Evolutionary conservation across 2,888 invertebrate genomes (phyloP).

Genomic region (Leucophenga maculata): DNA sequence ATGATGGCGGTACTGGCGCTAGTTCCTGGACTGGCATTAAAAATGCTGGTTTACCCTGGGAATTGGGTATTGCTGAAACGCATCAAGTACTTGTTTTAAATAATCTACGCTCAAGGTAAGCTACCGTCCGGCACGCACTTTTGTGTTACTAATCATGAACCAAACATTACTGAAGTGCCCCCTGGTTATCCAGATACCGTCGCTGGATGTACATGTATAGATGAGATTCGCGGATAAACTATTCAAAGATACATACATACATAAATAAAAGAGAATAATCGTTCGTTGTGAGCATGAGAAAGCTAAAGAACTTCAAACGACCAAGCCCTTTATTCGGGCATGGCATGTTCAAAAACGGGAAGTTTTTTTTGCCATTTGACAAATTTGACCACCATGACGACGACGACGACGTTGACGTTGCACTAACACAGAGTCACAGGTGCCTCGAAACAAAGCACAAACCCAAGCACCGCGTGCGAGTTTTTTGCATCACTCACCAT

Average conservation of each 20-base stretch:
- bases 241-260: background rate
- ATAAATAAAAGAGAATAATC: constrained; percentile 31
- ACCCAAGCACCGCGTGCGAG: constrained; percentile 5
- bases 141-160: constrained; percentile 66
- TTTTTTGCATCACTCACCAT: too few relatives aligned
- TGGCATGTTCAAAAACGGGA: constrained; percentile 15
- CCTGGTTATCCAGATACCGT: constrained; percentile 72
- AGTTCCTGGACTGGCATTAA: constrained; percentile 99
- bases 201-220: constrained; percentile 53
- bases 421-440: constrained; percentile 27
- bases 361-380: constrained; percentile 23
- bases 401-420: constrained; percentile 24
- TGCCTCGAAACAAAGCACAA: constrained; percentile 2
- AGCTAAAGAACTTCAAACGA: constrained; percentile 13
- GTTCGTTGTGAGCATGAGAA: constrained; percentile 28
- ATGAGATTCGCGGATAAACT: constrained; percentile 35
- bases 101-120: constrained; percentile 84
- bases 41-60: constrained; percentile 98
- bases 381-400: background rate
- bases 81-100: constrained; percentile 97
- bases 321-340: constrained; percentile 16
- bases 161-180: constrained; percentile 68
- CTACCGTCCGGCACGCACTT: constrained; percentile 55
- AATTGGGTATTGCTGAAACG: constrained; percentile 97
- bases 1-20: constrained; percentile 99